Percentiles rank a stretch among this genome's conserved stretches.
Conservation (phyloP, 2,113 vertebrate species). For the Eleginops maclovinus region DNA sequence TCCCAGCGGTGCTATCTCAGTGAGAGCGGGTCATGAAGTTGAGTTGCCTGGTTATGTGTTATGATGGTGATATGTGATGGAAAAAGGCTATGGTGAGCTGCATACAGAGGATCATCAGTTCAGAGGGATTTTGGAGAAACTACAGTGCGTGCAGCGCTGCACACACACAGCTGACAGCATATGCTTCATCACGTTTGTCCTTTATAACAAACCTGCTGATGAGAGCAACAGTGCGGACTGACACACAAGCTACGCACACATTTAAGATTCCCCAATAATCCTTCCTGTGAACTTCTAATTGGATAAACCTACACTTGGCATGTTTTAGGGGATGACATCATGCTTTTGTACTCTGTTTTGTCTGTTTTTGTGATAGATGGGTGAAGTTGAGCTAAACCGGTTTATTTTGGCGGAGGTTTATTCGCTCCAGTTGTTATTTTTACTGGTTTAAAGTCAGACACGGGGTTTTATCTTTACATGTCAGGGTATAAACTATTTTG, state of each 20-base stretch:
- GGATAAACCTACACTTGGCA: constrained; percentile 57
- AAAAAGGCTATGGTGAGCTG: constrained; percentile 1
- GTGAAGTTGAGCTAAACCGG: constrained; percentile 20
- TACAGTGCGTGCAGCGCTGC: not conserved
- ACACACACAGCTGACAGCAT: constrained; percentile 54
- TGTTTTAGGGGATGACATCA: constrained; percentile 75
- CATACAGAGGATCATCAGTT: constrained; percentile 6
- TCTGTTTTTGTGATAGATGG: constrained; percentile 23
- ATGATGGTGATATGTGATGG: constrained; percentile 1
- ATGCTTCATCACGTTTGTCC: constrained; percentile 37
- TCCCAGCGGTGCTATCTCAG: constrained; percentile 18
- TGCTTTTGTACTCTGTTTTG: constrained; percentile 59
- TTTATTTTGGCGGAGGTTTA: constrained; percentile 19
- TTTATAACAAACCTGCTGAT: not conserved
- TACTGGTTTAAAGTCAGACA: constrained; percentile 7
- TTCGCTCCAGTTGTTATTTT: not conserved
- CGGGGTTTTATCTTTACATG: not conserved
- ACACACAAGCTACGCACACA: not conserved
- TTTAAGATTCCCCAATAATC: not conserved
- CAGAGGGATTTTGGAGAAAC: constrained; percentile 14
- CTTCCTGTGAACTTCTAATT: constrained; percentile 32
- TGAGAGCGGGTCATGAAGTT: constrained; percentile 47
- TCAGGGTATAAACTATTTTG: not conserved
- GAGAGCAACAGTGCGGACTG: constrained; percentile 20
- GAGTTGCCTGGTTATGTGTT: constrained; percentile 8